Evolutionary conservation across 2,797 vertebrate genomes (phyloP).

Genomic region (Alfaro cultratus): DNA sequence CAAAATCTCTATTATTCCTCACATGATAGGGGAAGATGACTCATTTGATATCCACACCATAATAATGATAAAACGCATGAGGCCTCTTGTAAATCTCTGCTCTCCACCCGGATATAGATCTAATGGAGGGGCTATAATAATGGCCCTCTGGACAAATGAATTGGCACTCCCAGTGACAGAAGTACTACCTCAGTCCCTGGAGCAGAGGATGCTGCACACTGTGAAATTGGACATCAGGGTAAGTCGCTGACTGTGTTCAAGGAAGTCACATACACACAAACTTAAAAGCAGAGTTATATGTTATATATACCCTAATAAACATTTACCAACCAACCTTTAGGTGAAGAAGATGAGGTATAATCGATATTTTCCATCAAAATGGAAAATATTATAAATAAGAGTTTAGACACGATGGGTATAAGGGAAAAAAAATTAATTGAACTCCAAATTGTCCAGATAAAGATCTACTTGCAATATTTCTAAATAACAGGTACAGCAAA

Average conservation of each 20-base stretch:
- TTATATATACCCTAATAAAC: constrained; percentile 5
- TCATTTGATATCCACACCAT: constrained; percentile 48
- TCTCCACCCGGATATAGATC: constrained; percentile 31
- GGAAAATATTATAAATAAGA: constrained; percentile 24
- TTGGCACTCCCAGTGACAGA: constrained; percentile 53
- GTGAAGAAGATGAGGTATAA: background rate
- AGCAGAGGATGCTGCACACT: constrained; percentile 49
- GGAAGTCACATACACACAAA: constrained; percentile 24
- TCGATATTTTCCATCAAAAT: constrained; percentile 2
- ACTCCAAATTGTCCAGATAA: background rate
- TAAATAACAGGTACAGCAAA: constrained; percentile 3
- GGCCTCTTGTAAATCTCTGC: constrained; percentile 43
- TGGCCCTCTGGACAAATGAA: constrained; percentile 52
- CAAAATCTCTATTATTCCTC: constrained; percentile 32
- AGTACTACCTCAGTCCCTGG: constrained; percentile 42
- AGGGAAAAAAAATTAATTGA: background rate
- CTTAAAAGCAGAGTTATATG: constrained; percentile 10
- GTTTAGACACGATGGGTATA: background rate
- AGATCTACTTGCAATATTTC: background rate
- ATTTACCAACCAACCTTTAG: background rate
- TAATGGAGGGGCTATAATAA: constrained; percentile 53
- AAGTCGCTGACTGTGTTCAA: constrained; percentile 58
- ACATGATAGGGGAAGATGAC: constrained; percentile 25
- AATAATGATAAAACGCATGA: constrained; percentile 52
- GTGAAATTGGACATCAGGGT: constrained; percentile 73